Conservation (phyloP, 64 coral and sea anemone genomes). For the Pocillopora verrucosa region DNA sequence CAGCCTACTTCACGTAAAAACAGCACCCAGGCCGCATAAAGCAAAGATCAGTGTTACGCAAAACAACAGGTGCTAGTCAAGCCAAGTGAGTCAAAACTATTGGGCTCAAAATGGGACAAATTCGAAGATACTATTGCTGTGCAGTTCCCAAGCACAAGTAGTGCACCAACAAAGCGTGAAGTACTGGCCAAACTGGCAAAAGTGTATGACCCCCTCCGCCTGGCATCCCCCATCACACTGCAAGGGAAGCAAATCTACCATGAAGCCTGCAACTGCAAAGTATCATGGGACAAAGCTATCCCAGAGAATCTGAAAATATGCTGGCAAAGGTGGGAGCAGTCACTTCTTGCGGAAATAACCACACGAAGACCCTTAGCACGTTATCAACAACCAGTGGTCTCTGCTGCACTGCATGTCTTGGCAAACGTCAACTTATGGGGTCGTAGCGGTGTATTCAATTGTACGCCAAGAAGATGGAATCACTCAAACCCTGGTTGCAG, state of each 20-base stretch:
- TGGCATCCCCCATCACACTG: constrained; percentile 4
- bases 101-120: constrained; percentile 31
- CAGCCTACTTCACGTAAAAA: neutral
- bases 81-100: constrained; percentile 20
- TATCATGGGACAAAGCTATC: constrained; percentile 11
- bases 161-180: neutral
- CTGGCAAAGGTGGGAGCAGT: constrained; percentile 17
- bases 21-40: neutral
- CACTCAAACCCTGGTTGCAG: neutral
- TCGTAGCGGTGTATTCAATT: no score
- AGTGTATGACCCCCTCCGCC: constrained; percentile 30
- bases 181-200: constrained; percentile 19
- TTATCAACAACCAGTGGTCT: neutral
- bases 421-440: neutral
- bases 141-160: constrained; percentile 19
- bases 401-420: neutral
- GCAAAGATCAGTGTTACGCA: constrained; percentile 13
- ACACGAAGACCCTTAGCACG: neutral
- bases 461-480: no score
- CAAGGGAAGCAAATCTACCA: constrained; percentile 32
- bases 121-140: constrained; percentile 32
- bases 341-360: neutral
- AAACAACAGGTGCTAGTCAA: constrained; percentile 35
- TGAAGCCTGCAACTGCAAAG: constrained; percentile 2
- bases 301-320: neutral